Conservation (phyloP, 2,888 invertebrate species). For the Ptychoptera albimana region DNA sequence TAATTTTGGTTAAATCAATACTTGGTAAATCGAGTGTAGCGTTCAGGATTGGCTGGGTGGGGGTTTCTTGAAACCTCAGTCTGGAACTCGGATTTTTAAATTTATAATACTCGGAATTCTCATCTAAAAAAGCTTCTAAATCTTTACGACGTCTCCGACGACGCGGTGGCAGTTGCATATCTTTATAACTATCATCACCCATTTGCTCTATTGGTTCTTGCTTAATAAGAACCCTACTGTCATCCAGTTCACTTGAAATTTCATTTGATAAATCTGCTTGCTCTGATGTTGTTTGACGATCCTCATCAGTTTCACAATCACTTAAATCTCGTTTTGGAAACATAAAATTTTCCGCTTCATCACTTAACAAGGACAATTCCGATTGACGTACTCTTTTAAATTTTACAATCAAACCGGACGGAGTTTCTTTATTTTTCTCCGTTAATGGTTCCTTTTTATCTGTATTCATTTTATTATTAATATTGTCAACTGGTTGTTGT, state of each 20-base stretch:
- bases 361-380: slow-evolving; percentile 58
- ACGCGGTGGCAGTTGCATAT: background rate
- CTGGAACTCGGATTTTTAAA: slow-evolving; percentile 29
- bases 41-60: slow-evolving; percentile 29
- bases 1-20: no score
- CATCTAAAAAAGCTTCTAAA: slow-evolving; percentile 38
- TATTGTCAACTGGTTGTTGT: no score
- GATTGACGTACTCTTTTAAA: slow-evolving; percentile 58
- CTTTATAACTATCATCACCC: background rate
- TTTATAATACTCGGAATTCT: slow-evolving; percentile 42
- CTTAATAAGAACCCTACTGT: slow-evolving; percentile 15
- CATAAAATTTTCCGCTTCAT: slow-evolving; percentile 78
- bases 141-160: slow-evolving; percentile 34
- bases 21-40: background rate
- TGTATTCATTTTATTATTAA: background rate
- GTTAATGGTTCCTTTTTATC: slow-evolving; percentile 7
- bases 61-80: slow-evolving; percentile 28
- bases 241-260: slow-evolving; percentile 13
- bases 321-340: slow-evolving; percentile 39
- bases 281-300: slow-evolving; percentile 33
- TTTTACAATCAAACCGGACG: slow-evolving; percentile 42
- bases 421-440: slow-evolving; percentile 7
- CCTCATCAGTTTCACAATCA: slow-evolving; percentile 32
- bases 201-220: background rate
- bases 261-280: slow-evolving; percentile 23